Base-by-base conservation (phyloP, 1,140 invertebrate genomes). In the Drosophila triauraria region DNA sequence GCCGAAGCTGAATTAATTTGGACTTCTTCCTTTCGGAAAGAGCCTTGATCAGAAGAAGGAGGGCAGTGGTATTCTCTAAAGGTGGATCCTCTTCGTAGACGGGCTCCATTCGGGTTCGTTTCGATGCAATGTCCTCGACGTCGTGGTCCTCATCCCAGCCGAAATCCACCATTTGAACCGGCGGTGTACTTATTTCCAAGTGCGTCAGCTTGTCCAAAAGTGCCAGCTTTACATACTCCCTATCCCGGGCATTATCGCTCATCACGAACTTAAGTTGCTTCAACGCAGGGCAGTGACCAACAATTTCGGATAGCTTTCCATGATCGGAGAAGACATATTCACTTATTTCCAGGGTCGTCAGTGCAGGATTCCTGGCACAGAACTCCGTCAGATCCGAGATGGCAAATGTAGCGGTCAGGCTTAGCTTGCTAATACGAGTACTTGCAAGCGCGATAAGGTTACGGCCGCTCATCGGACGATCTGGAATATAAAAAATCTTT, bases 321-420 rank as follows among this genome's bases (percentile, higher is more conserved):
- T 43, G 20, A 23, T 72, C 69, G 6, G 53, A 25, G 23, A 59
- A 59, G 2, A 3, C 10, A 38, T 6, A 30, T 15, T 12, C 20
- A 50, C 71, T 72, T 15, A 72, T 30, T 25, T 72, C 65, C 27
- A 72, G 25, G 3, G 27, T 25, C 4, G 20, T 20, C 7, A 72
- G 23, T 4, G 44, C 9, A 2, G 25, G 51, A 27, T 71, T 72
- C 0, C 27, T 20, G 8, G 10, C 15, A 25, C 69, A 72, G 13
- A 72, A 71, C 12, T 72, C n/a, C 4, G 4, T 15, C 2, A 72
- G 30, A 25, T 72, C 69, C 12, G 20, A 23, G 8, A 72, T 71
- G 7, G 40, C n/a, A 40, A 72, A 50, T 1, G 20, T 27, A 9
- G 67, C 65, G 0, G 25, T 72, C 12, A 72, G 6, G 3, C 13